Evolutionary conservation across 64 coral and sea anemone genomes (phyloP), one percentile per base, ranked within the genome.

Genomic region (Cladopsammia gracilis): DNA sequence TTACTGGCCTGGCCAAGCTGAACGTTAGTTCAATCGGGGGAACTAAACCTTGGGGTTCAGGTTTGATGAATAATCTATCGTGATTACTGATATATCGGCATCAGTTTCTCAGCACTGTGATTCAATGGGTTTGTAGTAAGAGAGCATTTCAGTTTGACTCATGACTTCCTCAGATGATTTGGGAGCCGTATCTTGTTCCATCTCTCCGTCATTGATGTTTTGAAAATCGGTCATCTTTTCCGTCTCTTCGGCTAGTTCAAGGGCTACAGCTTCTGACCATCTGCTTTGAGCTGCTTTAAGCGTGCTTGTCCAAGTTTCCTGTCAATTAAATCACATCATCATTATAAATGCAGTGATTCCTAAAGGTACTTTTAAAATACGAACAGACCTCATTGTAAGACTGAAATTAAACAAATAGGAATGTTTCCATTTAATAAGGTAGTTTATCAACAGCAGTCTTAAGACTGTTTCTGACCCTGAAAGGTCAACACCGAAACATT

Each of bases 241-340:
- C 54, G 85, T 93, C 57, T 96, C 95, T 10, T 85, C 69, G 0
- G 95, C 95, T n/a, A 96, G 73, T 72, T 96, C 95, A 19, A 88
- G 51, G 19, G 95, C 95, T 34, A 96, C 85, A 4, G 95, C 91
- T 10, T 96, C 95, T 10, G 95, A 94, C 95, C 95, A 96, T 57
- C 87, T 96, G 47, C 95, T 86, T 48, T 96, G 95, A 15, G 95
- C 95, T 6, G 91, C 69, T 64, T 96, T 96, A 11, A 96, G 72
- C 24, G 81, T 96, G 23, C 87, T 93, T 52, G 95, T 96, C 95
- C 95, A 96, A 1, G 91, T 96, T 85, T 96, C 95, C 95, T 96
- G 43, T 70, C 11, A 25, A 25, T 26, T 19, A 51, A 78, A 64
- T n/a, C 12, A 60, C 18, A 23, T 34, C 16, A 71, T 43, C 42